A percentile compares a stretch with the other conserved stretches of the same genome.
Evolutionary conservation across 2,888 invertebrate species (phyloP).

Genomic region (Polylopha cassiicola): DNA sequence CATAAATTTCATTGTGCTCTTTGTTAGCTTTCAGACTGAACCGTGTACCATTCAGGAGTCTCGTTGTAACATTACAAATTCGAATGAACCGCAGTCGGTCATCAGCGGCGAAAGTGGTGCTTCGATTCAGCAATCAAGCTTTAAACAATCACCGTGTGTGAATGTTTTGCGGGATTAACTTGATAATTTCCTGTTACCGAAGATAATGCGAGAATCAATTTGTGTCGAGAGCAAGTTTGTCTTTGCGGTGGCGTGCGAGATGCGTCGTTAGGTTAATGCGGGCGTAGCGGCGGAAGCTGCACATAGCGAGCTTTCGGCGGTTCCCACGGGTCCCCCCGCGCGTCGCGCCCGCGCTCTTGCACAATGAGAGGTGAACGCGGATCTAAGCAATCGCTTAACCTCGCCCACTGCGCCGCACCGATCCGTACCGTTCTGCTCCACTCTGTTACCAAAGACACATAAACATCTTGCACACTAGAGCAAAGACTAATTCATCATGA

Average conservation of each 20-base stretch:
- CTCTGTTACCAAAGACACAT: conserved; percentile 13
- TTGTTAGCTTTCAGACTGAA: conserved; percentile 47
- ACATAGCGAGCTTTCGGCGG: conserved; percentile 72
- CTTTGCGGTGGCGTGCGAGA: conserved; percentile 52
- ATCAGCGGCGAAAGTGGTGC: conserved; percentile 22
- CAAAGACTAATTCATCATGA: no score
- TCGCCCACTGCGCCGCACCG: conserved; percentile 66
- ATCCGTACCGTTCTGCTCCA: conserved; percentile 28
- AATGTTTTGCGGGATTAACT: conserved; percentile 42
- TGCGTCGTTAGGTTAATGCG: conserved; percentile 67
- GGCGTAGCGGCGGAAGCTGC: conserved; percentile 69
- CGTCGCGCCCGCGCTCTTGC: conserved; percentile 54
- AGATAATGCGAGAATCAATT: conserved; percentile 66
- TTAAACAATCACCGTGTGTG: conserved; percentile 21
- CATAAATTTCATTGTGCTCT: conserved; percentile 62
- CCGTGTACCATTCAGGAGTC: conserved; percentile 33
- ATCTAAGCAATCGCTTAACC: conserved; percentile 78
- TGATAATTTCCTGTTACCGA: conserved; percentile 62
- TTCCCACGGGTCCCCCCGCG: conserved; percentile 67
- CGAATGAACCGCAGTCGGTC: conserved; percentile 5
- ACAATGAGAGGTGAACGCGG: conserved; percentile 77
- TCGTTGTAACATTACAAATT: conserved; percentile 24
- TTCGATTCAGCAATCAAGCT: conserved; percentile 20
- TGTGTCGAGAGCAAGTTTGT: conserved; percentile 44
- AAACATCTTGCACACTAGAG: conserved; percentile 8